These are phyloP conservation scores for Caenorhabditis sulstoni DNA, from an alignment of 2,888 invertebrate species.

Conservation along the genomic window DNA sequence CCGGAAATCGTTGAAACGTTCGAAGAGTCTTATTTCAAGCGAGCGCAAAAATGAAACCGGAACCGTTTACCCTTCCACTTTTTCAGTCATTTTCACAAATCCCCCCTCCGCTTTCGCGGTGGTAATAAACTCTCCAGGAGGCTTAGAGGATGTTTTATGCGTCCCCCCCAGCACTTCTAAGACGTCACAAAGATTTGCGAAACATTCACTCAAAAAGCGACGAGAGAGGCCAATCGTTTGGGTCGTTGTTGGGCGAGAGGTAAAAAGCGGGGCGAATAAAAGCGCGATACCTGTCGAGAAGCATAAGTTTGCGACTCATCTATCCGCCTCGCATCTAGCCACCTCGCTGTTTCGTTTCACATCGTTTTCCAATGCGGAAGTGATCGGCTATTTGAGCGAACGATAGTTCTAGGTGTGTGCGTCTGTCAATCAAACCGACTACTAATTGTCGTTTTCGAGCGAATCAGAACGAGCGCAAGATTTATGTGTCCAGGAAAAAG, in stretches of 20 bases:
- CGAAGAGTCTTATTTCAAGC: conserved; percentile 44
- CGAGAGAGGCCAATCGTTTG: conserved; percentile 4
- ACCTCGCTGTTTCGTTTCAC: background rate
- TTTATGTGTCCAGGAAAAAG: conserved; percentile 43
- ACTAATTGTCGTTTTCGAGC: conserved; percentile 41
- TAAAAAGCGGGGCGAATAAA: background rate
- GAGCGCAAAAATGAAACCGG: conserved; percentile 13
- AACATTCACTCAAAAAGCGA: conserved; percentile 43
- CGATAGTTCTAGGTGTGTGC: conserved; percentile 28
- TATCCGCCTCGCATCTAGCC: too few relatives aligned
- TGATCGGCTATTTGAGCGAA: conserved; percentile 21
- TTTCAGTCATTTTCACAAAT: conserved; percentile 21
- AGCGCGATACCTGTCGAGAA: conserved; percentile 31
- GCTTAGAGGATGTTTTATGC: conserved; percentile 51
- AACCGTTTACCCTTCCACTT: conserved; percentile 13
- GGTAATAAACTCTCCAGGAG: conserved; percentile 20
- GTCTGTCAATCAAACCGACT: conserved; percentile 48
- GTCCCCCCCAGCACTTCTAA: conserved; percentile 21
- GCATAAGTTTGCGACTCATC: conserved; percentile 13
- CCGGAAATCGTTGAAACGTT: conserved; percentile 46
- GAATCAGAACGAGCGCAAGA: conserved; percentile 27
- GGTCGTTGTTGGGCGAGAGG: conserved; percentile 19
- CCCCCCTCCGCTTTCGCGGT: conserved; percentile 2
- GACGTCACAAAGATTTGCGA: conserved; percentile 49
- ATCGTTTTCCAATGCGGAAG: conserved; percentile 34